Percentiles rank a stretch among this genome's conserved stretches.
Evolutionary conservation across 2,888 invertebrate genomes (phyloP).

Genomic region (Mimas tiliae): DNA sequence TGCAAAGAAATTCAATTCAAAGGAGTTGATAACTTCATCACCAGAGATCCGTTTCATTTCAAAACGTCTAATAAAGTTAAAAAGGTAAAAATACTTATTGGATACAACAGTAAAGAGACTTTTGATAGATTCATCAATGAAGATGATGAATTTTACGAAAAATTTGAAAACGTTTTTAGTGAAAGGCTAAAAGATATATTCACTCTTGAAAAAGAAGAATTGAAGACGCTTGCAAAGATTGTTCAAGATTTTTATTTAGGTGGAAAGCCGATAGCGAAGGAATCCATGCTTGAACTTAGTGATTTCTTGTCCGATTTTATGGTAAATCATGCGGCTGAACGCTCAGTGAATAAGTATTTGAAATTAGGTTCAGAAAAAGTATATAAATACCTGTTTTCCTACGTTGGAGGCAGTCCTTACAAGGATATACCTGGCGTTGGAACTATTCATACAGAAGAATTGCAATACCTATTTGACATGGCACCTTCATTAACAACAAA

Average conservation of each 20-base stretch:
- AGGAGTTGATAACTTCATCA: constrained; percentile 46
- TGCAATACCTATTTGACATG: constrained; percentile 50
- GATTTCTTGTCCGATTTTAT: constrained; percentile 52
- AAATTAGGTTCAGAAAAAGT: constrained; percentile 43
- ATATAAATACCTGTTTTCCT: constrained; percentile 55
- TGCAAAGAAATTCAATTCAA: constrained; percentile 53
- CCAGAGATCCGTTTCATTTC: constrained; percentile 43
- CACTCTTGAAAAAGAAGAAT: constrained; percentile 34
- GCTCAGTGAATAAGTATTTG: constrained; percentile 49
- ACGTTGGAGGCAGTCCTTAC: constrained; percentile 47
- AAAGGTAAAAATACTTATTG: constrained; percentile 49
- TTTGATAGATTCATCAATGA: constrained; percentile 43
- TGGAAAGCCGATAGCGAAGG: constrained; percentile 42
- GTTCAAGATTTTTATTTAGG: constrained; percentile 48
- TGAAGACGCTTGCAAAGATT: constrained; percentile 39
- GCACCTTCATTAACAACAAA: too few species aligned
- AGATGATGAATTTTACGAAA: constrained; percentile 39
- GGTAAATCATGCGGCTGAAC: constrained; percentile 50
- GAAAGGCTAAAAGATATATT: constrained; percentile 40
- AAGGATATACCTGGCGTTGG: constrained; percentile 49
- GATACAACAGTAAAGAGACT: constrained; percentile 56
- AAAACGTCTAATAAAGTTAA: constrained; percentile 40
- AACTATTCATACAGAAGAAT: constrained; percentile 51
- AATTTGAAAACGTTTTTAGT: constrained; percentile 33
- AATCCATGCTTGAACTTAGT: constrained; percentile 45